These are phyloP conservation scores for Himalopsyche kuldschensis DNA, from an alignment of 2,888 invertebrate species.

Conservation along the genomic window DNA sequence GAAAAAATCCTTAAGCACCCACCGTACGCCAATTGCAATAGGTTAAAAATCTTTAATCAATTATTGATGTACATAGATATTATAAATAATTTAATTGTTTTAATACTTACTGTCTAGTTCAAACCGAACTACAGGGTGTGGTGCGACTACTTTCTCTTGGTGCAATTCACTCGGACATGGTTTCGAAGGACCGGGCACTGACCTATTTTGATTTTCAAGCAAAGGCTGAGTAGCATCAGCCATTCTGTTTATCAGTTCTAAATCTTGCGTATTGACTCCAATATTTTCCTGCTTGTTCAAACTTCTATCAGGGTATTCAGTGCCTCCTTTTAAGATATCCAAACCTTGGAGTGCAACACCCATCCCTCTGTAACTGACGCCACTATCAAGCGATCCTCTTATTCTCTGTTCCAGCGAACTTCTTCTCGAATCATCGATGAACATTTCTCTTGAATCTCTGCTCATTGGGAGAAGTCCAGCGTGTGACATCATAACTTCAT, in stretches of 20 bases:
- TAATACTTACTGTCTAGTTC: conserved; percentile 31
- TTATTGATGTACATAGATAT: too few species aligned
- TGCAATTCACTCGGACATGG: neutral
- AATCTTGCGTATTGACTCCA: neutral
- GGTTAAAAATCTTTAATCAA: too few species aligned
- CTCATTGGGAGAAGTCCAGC: neutral
- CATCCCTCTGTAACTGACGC: neutral
- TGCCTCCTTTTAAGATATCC: conserved; percentile 5
- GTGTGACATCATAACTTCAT: neutral
- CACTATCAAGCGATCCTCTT: neutral
- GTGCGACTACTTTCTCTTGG: conserved; percentile 20
- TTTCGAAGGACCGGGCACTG: neutral
- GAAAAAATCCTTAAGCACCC: too few species aligned
- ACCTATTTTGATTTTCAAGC: neutral
- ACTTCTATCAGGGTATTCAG: neutral
- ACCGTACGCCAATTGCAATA: too few species aligned
- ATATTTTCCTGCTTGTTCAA: neutral
- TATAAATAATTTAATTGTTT: neutral
- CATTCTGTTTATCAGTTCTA: neutral
- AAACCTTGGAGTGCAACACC: neutral
- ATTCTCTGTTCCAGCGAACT: neutral
- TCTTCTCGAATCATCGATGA: neutral
- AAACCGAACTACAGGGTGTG: conserved; percentile 33
- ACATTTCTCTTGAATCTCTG: neutral
- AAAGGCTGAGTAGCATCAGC: neutral